These are phyloP conservation scores for Arrhopalites spinosus DNA, from an alignment of 2,888 invertebrate genomes.

Conservation along the genomic window DNA sequence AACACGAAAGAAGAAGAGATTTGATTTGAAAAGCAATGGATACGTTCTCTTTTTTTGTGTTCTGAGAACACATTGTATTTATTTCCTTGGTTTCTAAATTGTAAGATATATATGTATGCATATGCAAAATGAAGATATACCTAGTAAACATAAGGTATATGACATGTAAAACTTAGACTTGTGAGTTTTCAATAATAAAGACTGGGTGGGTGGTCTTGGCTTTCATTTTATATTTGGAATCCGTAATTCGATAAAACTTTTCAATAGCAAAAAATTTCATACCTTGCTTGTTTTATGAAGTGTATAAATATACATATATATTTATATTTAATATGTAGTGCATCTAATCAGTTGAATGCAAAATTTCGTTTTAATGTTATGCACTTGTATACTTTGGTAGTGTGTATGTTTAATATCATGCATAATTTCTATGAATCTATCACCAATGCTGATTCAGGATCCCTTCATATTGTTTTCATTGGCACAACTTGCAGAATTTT, in stretches of 20 bases:
- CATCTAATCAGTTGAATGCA: too few species aligned
- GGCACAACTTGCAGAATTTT: not conserved
- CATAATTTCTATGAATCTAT: not conserved
- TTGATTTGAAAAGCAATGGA: not conserved
- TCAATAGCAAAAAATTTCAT: not conserved
- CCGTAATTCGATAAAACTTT: not conserved
- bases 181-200: too few species aligned
- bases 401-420: too few species aligned
- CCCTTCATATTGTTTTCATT: not conserved
- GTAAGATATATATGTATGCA: too few species aligned
- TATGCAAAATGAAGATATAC: too few species aligned
- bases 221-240: too few species aligned
- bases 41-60: too few species aligned
- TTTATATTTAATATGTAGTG: not conserved
- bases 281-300: not conserved
- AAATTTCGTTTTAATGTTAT: too few species aligned
- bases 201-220: conserved; percentile 9
- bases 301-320: not conserved
- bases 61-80: too few species aligned
- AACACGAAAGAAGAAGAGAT: not conserved
- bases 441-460: not conserved
- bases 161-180: not conserved
- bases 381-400: too few species aligned
- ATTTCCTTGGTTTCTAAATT: too few species aligned
- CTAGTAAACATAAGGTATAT: too few species aligned